Conservation (phyloP, 2,113 vertebrate species). For the Nycticebus coucang region DNA sequence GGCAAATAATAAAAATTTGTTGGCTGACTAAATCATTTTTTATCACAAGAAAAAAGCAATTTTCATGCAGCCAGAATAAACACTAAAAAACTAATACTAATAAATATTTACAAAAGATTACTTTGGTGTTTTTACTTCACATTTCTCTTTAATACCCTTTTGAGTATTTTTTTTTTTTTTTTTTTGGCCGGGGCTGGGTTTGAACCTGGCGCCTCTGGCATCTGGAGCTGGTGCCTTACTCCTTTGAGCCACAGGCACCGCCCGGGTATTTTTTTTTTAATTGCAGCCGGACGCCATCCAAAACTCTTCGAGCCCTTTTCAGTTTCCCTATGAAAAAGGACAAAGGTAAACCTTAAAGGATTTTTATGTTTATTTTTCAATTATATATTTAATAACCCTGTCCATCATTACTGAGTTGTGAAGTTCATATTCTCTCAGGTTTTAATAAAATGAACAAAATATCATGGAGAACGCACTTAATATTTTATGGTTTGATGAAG, state of each 20-base stretch:
- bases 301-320: background rate
- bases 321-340: background rate
- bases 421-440: background rate
- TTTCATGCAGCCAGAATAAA: background rate
- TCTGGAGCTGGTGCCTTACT: too few relatives aligned
- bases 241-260: too few relatives aligned
- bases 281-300: background rate
- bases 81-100: background rate
- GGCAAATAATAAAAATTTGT: background rate
- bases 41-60: background rate
- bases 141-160: background rate
- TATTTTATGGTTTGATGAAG: constrained; percentile 33
- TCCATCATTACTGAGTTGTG: background rate
- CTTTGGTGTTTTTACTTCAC: background rate
- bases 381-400: constrained; percentile 6
- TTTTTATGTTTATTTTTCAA: constrained; percentile 52
- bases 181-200: too few relatives aligned
- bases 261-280: background rate
- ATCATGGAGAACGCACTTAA: background rate
- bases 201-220: too few relatives aligned
- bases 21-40: background rate
- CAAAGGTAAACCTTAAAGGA: background rate
- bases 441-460: constrained; percentile 37
- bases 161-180: background rate
- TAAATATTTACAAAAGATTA: background rate